Evolutionary conservation across 2,888 invertebrate genomes (phyloP), one percentile per base, ranked within the genome.

Genomic region (Rambutsinella grinnellia): DNA sequence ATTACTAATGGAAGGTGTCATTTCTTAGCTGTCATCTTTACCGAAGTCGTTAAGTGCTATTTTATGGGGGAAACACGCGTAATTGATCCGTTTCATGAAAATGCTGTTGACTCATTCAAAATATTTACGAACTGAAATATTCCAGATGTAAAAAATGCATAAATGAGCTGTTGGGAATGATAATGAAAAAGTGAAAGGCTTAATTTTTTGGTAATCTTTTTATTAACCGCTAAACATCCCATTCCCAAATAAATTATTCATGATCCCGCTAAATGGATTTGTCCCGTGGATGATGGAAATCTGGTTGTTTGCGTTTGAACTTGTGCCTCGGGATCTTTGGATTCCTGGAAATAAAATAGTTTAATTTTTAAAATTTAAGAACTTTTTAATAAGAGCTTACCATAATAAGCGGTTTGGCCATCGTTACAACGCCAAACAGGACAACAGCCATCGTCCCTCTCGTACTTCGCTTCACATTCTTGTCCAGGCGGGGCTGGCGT

Each of bases 351-450:
- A 36, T 36, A 36, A 36, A 5, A 36, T 13, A 36, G 13, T 36
- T 36, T 36, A 36, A 36, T 5, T 36, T 36, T 36, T 36, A n/a
- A n/a, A n/a, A n/a, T n/a, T n/a, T n/a, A n/a, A n/a, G n/a, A n/a
- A n/a, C 5, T 36, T 36, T 13, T 36, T 5, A 36, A 36, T 8
- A 36, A 36, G 5, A 5, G 5, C 36, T 36, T 36, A 36, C 36
- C 36, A 13, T 36, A 36, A 27, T 66, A 72, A 36, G 53, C 60
- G n/a, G 58, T 58, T 19, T 58, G 56, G 36, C 77, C 77, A 63
- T 78, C 63, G 15, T 13, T 51, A 47, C 80, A 80, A 24, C 62
- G 26, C 80, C 80, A 80, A 2, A 65, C 72, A 17, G 80, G 80
- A 44, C 80, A 80, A 56, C 80, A 80, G 1, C 68, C 78, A 54